Evolutionary conservation across 1,140 invertebrate genomes (phyloP), one percentile per base, ranked within the genome.

Genomic region (Proales similis): DNA sequence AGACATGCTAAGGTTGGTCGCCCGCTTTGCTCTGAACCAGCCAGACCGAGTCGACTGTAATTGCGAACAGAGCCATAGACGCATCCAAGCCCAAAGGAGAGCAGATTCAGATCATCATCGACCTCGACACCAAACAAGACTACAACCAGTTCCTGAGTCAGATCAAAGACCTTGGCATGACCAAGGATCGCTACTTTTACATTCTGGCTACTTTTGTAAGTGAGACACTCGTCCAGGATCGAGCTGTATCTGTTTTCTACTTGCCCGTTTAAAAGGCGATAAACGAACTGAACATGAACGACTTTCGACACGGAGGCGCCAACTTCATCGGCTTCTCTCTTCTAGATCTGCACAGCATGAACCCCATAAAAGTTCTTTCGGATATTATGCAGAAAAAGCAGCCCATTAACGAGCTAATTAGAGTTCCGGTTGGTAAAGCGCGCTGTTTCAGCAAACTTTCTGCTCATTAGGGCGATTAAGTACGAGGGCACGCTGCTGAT

Each of bases 121-220:
- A 57, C 32, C 32, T 57, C 11, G 51, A 36, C 32, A 42, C 17
- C 11, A 57, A 42, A 4, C 14, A 57, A 42, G 45, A 30, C 32
- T 57, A 57, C 29, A 57, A 42, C 36, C 26, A 57, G 26, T 57
- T 57, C 32, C 32, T 57, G 11, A 57, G 20, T 20, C 51, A 57
- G 45, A 19, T 57, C 1, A 57, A 57, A 57, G 51, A 57, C 24
- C 3, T 42, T 20, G 51, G 51, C 5, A 39, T 57, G 51, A 57
- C 51, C 5, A 57, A 57, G 30, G 45, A 24, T 11, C 24, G 36
- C n/a, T 57, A 57, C 32, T 42, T 32, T n/a, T 57, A 57, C 45
- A 14, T 57, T 39, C 19, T 57, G 4, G 33, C 36, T 14, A 57
- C 36, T 57, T 19, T 42, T 5, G 51, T 57, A 57, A 53, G 38